phyloP scores from a whole-genome alignment of 2,888 invertebrate genomes.

The Andrena dorsata region DNA sequence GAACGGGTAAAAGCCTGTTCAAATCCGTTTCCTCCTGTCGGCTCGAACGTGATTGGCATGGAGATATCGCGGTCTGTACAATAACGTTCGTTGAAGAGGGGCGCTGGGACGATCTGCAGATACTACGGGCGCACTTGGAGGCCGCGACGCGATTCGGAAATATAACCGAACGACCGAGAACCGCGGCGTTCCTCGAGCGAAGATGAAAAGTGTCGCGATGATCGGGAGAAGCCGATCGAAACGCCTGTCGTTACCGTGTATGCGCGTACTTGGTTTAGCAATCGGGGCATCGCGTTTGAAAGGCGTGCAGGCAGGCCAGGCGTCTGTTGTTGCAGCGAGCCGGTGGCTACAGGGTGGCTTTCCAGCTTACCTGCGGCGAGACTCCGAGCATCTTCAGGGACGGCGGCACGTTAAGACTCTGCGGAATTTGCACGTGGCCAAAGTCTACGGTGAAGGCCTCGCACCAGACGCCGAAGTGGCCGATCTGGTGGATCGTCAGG shows the following conservation, averaged over 20 bases:
- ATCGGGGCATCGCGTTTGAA: slow-evolving; percentile 10
- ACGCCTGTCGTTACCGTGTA: background rate
- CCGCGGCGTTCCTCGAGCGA: background rate
- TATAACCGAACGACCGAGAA: background rate
- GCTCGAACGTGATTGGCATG: slow-evolving; percentile 53
- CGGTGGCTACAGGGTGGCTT: slow-evolving; percentile 35
- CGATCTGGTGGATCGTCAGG: slow-evolving; percentile 95
- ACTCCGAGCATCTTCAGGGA: slow-evolving; percentile 97
- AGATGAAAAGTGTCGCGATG: background rate
- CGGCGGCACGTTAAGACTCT: slow-evolving; percentile 93
- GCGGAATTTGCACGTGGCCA: slow-evolving; percentile 93
- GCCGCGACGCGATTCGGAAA: background rate
- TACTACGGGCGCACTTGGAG: background rate
- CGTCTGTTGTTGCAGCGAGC: slow-evolving; percentile 21
- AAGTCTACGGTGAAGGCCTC: slow-evolving; percentile 97
- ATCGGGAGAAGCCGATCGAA: background rate
- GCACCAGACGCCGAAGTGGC: slow-evolving; percentile 97
- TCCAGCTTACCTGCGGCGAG: slow-evolving; percentile 93
- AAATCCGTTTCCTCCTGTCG: slow-evolving; percentile 38
- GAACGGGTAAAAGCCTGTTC: slow-evolving; percentile 29
- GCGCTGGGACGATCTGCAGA: background rate
- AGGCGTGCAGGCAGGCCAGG: slow-evolving; percentile 5
- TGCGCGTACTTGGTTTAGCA: no score
- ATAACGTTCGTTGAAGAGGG: background rate
- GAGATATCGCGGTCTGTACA: slow-evolving; percentile 7